These are phyloP conservation scores for Anguilla marmorata DNA, from an alignment of 2,797 vertebrate species.

Conservation along the genomic window DNA sequence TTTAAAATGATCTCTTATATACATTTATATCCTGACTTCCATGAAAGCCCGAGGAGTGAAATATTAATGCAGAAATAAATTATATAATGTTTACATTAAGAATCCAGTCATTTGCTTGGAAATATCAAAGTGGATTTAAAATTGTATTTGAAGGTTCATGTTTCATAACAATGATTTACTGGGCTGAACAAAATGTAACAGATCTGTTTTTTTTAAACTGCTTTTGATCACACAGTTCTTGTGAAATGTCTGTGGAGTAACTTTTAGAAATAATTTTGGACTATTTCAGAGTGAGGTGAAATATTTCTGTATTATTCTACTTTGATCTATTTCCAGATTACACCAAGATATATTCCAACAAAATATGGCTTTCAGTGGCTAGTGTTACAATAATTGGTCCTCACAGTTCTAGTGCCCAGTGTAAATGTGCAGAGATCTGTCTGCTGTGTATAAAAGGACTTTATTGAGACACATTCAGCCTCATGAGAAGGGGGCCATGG, in stretches of 20 bases:
- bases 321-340: not conserved
- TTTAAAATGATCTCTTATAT: constrained; percentile 48
- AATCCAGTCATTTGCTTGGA: not conserved
- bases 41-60: not conserved
- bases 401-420: not conserved
- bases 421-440: not conserved
- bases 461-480: not conserved
- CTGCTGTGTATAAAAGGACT: not conserved
- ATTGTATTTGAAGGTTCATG: not conserved
- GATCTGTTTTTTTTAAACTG: not conserved
- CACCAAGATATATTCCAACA: not conserved
- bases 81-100: not conserved
- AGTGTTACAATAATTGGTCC: not conserved
- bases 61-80: not conserved
- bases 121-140: not conserved
- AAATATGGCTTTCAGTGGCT: not conserved
- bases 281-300: not conserved
- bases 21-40: not conserved
- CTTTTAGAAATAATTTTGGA: not conserved
- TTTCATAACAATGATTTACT: not conserved
- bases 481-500: not conserved
- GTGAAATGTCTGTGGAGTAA: not conserved
- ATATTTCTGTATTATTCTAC: not conserved
- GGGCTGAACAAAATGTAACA: not conserved
- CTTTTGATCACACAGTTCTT: not conserved